Conservation (phyloP, 2,797 vertebrate species). For the Diglossa cyanea region DNA sequence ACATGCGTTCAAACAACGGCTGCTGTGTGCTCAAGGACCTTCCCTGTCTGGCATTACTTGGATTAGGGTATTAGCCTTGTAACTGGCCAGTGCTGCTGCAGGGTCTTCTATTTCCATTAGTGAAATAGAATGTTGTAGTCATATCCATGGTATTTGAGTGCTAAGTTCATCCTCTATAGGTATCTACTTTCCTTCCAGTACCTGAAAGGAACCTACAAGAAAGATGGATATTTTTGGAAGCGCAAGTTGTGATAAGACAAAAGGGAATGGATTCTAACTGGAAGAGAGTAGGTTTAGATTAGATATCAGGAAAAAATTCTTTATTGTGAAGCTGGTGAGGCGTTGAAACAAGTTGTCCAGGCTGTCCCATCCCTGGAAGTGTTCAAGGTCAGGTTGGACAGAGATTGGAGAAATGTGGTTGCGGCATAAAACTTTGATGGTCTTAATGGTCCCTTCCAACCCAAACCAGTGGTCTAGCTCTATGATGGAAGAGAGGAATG, state of each 20-base stretch:
- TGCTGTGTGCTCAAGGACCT: not conserved
- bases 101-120: not conserved
- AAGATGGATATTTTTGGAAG: not conserved
- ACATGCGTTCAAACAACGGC: not conserved
- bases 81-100: not conserved
- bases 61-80: not conserved
- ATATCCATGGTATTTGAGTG: not conserved
- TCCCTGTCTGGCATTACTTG: not conserved
- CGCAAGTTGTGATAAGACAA: not conserved
- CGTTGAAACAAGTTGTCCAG: not conserved
- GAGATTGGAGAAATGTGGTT: not conserved
- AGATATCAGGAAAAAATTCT: not conserved
- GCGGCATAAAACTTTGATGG: not conserved
- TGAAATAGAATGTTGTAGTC: not conserved
- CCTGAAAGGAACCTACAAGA: not conserved
- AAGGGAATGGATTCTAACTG: not conserved
- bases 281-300: not conserved
- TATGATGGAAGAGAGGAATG: not conserved
- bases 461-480: not conserved
- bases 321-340: not conserved
- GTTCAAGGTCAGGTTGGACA: not conserved
- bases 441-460: not conserved
- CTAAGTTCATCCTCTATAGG: not conserved
- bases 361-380: not conserved
- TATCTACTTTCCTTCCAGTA: not conserved